These are phyloP conservation scores for Lepisosteus oculatus DNA, from an alignment of 2,113 vertebrate species.

Conservation along the genomic window DNA sequence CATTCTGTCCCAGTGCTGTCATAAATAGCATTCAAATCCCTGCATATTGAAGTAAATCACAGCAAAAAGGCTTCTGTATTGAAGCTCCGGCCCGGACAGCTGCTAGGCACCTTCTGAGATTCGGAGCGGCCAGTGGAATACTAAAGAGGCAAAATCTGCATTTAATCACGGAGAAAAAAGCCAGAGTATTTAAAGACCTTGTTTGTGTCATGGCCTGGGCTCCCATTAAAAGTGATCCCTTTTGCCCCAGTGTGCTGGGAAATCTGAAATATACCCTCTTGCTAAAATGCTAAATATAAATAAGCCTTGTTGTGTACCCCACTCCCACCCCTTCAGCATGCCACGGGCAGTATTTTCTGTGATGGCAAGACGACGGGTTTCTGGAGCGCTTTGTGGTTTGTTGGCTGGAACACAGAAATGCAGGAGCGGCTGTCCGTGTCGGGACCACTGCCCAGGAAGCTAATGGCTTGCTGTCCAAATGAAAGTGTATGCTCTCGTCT, in stretches of 20 bases:
- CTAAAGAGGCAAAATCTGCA: too few relatives aligned
- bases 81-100: too few relatives aligned
- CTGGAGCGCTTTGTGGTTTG: constrained; percentile 19
- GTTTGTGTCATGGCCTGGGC: constrained; percentile 14
- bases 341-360: constrained; percentile 52
- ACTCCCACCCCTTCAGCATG: constrained; percentile 23
- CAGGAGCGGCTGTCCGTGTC: not conserved
- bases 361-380: constrained; percentile 10
- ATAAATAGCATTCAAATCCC: too few relatives aligned
- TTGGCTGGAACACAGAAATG: not conserved
- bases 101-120: too few relatives aligned
- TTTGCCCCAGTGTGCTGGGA: constrained; percentile 3
- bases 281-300: constrained; percentile 57
- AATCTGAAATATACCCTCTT: constrained; percentile 11
- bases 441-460: too few relatives aligned
- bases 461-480: too few relatives aligned
- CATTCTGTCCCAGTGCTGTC: too few relatives aligned
- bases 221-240: not conserved
- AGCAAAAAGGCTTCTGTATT: too few relatives aligned
- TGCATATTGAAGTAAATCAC: too few relatives aligned
- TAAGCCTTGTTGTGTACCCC: constrained; percentile 43
- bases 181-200: not conserved
- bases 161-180: too few relatives aligned
- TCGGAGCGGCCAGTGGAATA: too few relatives aligned
- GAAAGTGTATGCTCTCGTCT: too few relatives aligned